Base-by-base conservation (phyloP, 2,888 invertebrate species). In the Formica aserva region DNA sequence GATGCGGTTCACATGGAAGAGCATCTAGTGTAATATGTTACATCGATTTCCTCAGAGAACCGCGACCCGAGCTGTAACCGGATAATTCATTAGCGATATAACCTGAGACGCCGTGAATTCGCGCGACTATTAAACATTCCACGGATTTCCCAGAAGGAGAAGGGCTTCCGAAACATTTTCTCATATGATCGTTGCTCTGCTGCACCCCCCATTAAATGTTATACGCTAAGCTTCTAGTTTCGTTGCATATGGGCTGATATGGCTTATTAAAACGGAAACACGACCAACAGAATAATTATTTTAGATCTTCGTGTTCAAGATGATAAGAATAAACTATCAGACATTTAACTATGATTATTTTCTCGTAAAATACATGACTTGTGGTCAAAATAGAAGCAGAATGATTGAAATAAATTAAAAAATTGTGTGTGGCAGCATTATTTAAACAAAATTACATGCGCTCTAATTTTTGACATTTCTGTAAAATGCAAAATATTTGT, bases 61-160 rank as follows among this genome's bases (percentile, higher is more conserved):
- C 69, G 81, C 85, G 85, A 84, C 72, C 71, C 29, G 15, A 45
- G 63, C 77, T 26, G 83, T 83, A 66, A 85, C 72, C 77, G 88
- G 84, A 87, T 89, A 86, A 88, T 88, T 90, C 86, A 84, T 88
- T 86, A 82, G 41, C 85, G 85, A 88, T 83, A 81, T 83, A 85
- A 83, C 82, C 52, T 29, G 80, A 72, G 63, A 82, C 69, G n/a
- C 55, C 62, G 35, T 45, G 81, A 60, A 71, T 82, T 89, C 72
- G 81, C 72, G 72, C 71, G 35, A 80, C 63, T 76, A 66, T 77
- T 69, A 82, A 83, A 85, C 72, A 60, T 83, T 76, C 77, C 72
- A 57, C 48, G 32, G 18, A 77, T 76, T 66, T 84, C 86, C 76
- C 74, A 41, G 45, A 74, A 74, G 52, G 57, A 72, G 55, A 18